phyloP scores from a whole-genome alignment of 2,113 vertebrate genomes.

The Platanista minor region DNA sequence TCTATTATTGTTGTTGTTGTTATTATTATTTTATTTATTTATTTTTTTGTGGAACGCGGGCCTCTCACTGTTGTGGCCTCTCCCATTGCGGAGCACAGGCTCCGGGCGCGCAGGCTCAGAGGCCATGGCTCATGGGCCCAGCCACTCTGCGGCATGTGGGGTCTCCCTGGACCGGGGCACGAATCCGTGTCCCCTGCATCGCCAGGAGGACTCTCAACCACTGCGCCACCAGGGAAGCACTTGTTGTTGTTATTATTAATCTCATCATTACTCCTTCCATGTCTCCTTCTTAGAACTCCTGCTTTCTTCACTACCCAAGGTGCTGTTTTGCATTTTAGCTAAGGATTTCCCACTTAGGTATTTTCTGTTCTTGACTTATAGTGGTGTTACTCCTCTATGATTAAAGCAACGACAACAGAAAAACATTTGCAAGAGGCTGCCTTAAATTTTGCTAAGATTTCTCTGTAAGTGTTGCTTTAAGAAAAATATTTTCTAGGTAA shows the following conservation, averaged over 20 bases:
- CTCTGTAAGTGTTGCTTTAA: background rate
- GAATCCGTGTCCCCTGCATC: too few species aligned
- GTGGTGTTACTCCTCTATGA: background rate
- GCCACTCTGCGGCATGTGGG: too few species aligned
- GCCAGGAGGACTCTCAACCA: too few species aligned
- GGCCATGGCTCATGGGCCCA: too few species aligned
- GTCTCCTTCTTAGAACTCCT: background rate
- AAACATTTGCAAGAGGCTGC: background rate
- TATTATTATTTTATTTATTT: background rate
- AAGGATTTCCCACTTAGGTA: background rate
- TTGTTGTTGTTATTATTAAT: background rate
- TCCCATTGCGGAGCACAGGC: too few species aligned
- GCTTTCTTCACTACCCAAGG: background rate
- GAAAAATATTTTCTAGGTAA: background rate
- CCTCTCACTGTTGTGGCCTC: too few species aligned
- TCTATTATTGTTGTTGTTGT: background rate
- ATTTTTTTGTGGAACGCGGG: too few species aligned
- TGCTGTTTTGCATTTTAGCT: background rate
- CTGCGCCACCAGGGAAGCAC: too few species aligned
- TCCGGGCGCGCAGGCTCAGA: too few species aligned
- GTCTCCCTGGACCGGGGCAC: too few species aligned
- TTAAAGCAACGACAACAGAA: background rate
- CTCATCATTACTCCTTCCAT: background rate
- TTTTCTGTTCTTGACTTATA: background rate
- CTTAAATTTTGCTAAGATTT: constrained; percentile 10